These are phyloP conservation scores for Chunga burmeisteri DNA, from an alignment of 2,113 vertebrate genomes.

Conservation along the genomic window DNA sequence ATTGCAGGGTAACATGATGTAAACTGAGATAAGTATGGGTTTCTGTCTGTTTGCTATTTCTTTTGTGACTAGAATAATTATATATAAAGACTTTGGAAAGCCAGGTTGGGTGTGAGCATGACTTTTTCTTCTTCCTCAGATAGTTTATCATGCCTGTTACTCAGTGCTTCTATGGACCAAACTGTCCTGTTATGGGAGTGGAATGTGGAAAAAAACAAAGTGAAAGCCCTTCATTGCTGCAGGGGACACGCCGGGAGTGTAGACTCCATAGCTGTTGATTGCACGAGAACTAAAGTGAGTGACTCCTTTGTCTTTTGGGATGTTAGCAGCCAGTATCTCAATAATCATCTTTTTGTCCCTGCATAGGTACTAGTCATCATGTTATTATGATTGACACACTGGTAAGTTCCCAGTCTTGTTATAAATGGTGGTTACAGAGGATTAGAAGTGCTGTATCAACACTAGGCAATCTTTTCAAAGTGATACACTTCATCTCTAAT, in stretches of 20 bases:
- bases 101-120: background rate
- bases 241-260: constrained; percentile 92
- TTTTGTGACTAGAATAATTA: background rate
- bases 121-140: constrained; percentile 72
- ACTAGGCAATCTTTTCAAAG: background rate
- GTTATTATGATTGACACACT: background rate
- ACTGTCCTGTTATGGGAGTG: constrained; percentile 94
- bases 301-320: background rate
- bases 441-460: background rate
- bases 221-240: constrained; percentile 91
- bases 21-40: rapidly evolving
- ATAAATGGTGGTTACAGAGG: background rate
- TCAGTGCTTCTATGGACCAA: constrained; percentile 95
- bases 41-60: background rate
- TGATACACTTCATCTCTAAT: background rate
- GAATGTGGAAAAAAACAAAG: constrained; percentile 89
- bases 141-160: constrained; percentile 84
- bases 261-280: constrained; percentile 86
- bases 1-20: background rate
- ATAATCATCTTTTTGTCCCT: background rate
- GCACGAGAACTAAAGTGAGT: constrained; percentile 85
- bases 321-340: background rate
- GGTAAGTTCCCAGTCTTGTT: background rate
- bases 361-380: background rate
- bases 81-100: background rate